Evolutionary conservation across 2,888 invertebrate species (phyloP).

Genomic region (Uloborus plumipes): DNA sequence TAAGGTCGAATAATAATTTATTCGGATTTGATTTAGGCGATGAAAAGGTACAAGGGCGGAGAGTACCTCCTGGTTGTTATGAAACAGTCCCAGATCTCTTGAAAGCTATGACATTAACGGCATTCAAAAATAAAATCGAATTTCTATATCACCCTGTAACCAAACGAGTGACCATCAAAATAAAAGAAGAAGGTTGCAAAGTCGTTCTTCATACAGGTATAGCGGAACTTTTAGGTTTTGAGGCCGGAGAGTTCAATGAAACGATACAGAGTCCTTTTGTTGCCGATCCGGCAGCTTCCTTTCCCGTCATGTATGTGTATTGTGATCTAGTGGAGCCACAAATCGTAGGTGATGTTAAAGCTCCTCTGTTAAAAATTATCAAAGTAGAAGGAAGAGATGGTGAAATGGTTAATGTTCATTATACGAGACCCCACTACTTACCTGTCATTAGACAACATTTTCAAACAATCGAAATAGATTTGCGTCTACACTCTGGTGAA

Average conservation of each 20-base stretch:
- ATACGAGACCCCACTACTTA: slow-evolving; percentile 1
- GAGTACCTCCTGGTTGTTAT: slow-evolving; percentile 14
- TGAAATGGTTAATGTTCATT: slow-evolving; percentile 16
- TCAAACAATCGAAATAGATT: background rate
- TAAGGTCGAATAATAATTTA: background rate
- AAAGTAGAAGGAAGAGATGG: slow-evolving; percentile 18
- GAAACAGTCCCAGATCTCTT: slow-evolving; percentile 5
- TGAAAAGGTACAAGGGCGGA: slow-evolving; percentile 3
- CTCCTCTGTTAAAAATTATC: slow-evolving; percentile 61
- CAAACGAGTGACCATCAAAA: slow-evolving; percentile 16
- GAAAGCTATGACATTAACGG: background rate
- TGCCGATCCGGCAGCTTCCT: slow-evolving; percentile 11
- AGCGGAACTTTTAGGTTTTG: slow-evolving; percentile 7
- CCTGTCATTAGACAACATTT: slow-evolving; percentile 20
- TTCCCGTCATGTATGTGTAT: slow-evolving; percentile 20
- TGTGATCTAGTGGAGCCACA: background rate
- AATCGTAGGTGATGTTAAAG: slow-evolving; percentile 42
- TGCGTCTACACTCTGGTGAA: slow-evolving; percentile 11
- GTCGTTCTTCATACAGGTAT: slow-evolving; percentile 12
- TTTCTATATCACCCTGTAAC: background rate
- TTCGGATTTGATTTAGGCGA: slow-evolving; percentile 11
- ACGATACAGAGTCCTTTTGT: background rate
- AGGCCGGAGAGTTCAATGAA: slow-evolving; percentile 2
- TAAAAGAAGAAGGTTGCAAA: background rate
- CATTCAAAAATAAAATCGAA: slow-evolving; percentile 4